Percentiles rank a stretch among this genome's conserved stretches.
Conservation (phyloP, 2,888 invertebrate genomes). For the Neoaliturus tenellus region DNA sequence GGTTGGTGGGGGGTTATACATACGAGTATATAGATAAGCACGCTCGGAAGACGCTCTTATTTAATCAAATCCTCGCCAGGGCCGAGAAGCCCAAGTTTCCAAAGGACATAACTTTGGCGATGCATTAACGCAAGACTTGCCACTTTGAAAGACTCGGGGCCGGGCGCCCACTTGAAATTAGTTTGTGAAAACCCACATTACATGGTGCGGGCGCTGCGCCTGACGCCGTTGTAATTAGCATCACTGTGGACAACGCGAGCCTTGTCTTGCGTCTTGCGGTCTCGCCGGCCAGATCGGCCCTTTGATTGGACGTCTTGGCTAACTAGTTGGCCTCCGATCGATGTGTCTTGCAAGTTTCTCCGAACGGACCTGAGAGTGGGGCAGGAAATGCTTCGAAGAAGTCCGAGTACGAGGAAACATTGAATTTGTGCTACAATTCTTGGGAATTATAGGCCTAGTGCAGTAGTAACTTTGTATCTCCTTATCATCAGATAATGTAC, state of each 20-base stretch:
- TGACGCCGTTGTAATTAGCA: constrained; percentile 38
- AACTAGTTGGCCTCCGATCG: neutral
- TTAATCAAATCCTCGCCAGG: constrained; percentile 54
- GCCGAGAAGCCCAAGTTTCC: constrained; percentile 36
- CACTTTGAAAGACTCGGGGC: constrained; percentile 62
- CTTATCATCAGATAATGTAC: too few relatives aligned
- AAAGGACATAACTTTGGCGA: constrained; percentile 58
- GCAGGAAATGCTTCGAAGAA: too few relatives aligned
- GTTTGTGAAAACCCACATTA: constrained; percentile 59
- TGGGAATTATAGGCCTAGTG: too few relatives aligned
- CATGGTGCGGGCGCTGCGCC: neutral
- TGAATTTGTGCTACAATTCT: too few relatives aligned
- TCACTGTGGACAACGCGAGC: constrained; percentile 31
- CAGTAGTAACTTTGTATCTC: too few relatives aligned
- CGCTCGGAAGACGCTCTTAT: constrained; percentile 49
- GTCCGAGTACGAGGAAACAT: too few relatives aligned
- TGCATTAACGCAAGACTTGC: constrained; percentile 64
- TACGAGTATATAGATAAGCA: constrained; percentile 56
- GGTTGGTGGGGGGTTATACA: neutral
- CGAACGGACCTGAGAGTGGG: too few relatives aligned
- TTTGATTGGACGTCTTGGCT: constrained; percentile 15
- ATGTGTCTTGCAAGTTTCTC: neutral
- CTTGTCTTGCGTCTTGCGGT: neutral
- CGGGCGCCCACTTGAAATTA: constrained; percentile 57
- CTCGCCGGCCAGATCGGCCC: neutral